Evolutionary conservation across 2,888 invertebrate genomes (phyloP).

Genomic region (Lithophane leautieri): DNA sequence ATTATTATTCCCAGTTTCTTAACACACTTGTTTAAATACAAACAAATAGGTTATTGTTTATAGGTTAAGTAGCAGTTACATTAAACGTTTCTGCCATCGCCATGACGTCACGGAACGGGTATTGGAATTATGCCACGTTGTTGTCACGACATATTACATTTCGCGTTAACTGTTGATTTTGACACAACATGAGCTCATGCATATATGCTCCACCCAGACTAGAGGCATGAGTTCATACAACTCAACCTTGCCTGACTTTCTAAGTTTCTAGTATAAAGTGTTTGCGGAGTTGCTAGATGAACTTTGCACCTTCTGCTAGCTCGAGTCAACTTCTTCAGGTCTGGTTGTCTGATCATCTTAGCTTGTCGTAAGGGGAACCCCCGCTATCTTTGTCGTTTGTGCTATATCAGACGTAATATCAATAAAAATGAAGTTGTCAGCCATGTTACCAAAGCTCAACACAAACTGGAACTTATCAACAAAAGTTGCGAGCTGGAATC

Average conservation of each 20-base stretch:
- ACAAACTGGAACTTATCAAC: background rate
- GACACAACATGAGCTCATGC: slow-evolving; percentile 37
- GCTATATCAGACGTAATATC: background rate
- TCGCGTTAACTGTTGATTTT: slow-evolving; percentile 42
- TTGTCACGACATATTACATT: slow-evolving; percentile 47
- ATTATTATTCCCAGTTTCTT: background rate
- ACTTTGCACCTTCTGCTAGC: background rate
- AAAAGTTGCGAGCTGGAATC: background rate
- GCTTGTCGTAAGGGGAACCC: too few species aligned
- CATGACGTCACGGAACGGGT: slow-evolving; percentile 22
- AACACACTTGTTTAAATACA: slow-evolving; percentile 19
- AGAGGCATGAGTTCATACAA: slow-evolving; percentile 11
- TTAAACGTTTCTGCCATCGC: slow-evolving; percentile 37
- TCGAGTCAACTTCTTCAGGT: background rate
- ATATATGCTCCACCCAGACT: background rate
- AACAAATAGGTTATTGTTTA: slow-evolving; percentile 20
- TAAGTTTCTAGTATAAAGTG: background rate
- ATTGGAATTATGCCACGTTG: slow-evolving; percentile 55
- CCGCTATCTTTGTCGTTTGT: background rate
- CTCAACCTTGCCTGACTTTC: background rate
- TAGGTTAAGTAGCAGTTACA: slow-evolving; percentile 30
- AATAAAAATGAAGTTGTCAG: background rate
- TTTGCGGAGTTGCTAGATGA: background rate
- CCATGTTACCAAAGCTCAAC: background rate
- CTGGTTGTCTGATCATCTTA: background rate